Percentiles rank a stretch among this genome's conserved stretches.
Evolutionary conservation across 2,888 invertebrate genomes (phyloP).

Genomic region (Dasysyrphus tricinctus): DNA sequence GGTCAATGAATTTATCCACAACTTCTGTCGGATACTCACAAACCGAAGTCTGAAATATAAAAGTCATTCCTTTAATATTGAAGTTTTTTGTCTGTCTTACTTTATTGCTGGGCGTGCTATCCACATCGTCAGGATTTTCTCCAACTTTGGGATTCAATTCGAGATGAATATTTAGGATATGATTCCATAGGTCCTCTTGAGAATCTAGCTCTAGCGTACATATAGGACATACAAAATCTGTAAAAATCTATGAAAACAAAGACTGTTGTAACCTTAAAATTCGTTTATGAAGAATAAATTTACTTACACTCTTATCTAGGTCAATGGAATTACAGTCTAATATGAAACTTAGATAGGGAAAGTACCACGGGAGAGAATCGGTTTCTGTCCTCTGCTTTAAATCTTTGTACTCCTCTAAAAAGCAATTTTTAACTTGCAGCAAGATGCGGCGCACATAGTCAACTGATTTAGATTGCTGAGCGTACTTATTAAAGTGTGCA

Average conservation of each 20-base stretch:
- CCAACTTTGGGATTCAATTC: neutral
- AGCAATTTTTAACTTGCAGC: conserved; percentile 50
- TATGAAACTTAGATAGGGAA: conserved; percentile 55
- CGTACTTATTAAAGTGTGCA: conserved; percentile 47
- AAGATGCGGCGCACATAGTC: conserved; percentile 53
- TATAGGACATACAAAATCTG: conserved; percentile 57
- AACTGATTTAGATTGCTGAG: conserved; percentile 40
- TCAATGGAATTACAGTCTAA: conserved; percentile 46
- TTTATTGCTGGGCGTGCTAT: neutral
- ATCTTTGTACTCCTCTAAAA: conserved; percentile 59
- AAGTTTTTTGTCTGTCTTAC: neutral
- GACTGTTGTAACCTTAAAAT: neutral
- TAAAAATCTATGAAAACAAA: conserved; percentile 44
- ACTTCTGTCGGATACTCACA: conserved; percentile 45
- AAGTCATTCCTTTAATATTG: neutral
- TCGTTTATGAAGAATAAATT: neutral
- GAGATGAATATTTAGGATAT: conserved; percentile 27
- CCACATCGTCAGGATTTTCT: neutral
- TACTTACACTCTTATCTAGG: conserved; percentile 54
- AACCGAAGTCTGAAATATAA: conserved; percentile 30
- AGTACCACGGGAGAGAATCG: conserved; percentile 60
- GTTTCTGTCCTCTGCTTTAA: neutral
- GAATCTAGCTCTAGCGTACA: conserved; percentile 39
- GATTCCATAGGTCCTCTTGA: conserved; percentile 51
- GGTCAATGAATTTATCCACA: conserved; percentile 61